A percentile compares a stretch with the other conserved stretches of the same genome.
These are phyloP conservation scores for Cheumatopsyche charites DNA, from an alignment of 1,140 invertebrate species.

Conservation along the genomic window DNA sequence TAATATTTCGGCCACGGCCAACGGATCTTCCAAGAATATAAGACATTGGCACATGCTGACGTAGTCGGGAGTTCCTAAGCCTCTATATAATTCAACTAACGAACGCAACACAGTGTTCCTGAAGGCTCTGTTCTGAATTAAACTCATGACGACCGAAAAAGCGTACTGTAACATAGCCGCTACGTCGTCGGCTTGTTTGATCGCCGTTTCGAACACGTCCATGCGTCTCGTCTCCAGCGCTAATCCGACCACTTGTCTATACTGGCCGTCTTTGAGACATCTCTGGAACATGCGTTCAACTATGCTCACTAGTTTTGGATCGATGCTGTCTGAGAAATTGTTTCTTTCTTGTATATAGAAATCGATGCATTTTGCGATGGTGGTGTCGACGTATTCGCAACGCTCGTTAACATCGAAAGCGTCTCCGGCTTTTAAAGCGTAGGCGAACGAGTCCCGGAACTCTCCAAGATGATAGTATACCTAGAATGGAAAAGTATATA, in stretches of 20 bases:
- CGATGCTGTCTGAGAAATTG: slow-evolving; percentile 73
- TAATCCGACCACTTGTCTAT: slow-evolving; percentile 91
- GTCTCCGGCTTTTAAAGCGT: slow-evolving; percentile 90
- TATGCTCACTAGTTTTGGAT: slow-evolving; percentile 88
- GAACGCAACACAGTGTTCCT: slow-evolving; percentile 87
- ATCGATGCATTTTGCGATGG: slow-evolving; percentile 95
- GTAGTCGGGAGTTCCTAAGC: slow-evolving; percentile 88
- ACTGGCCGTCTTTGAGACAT: slow-evolving; percentile 93
- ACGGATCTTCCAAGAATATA: slow-evolving; percentile 93
- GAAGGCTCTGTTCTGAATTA: slow-evolving; percentile 92
- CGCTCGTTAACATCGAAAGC: slow-evolving; percentile 93
- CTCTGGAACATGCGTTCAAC: slow-evolving; percentile 97
- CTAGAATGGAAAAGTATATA: too few species aligned
- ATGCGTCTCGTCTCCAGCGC: slow-evolving; percentile 94
- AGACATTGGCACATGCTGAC: slow-evolving; percentile 97
- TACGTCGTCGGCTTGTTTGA: slow-evolving; percentile 90
- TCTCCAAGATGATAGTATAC: slow-evolving; percentile 98
- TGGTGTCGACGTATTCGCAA: slow-evolving; percentile 96
- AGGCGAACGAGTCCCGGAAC: slow-evolving; percentile 94
- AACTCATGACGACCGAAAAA: slow-evolving; percentile 93
- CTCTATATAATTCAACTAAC: slow-evolving; percentile 88
- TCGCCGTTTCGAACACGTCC: slow-evolving; percentile 91
- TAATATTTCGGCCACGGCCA: slow-evolving; percentile 88
- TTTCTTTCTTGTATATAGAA: slow-evolving; percentile 87
- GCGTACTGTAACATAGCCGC: slow-evolving; percentile 91